A percentile compares a stretch with the other conserved stretches of the same genome.
phyloP scores from a whole-genome alignment of 2,797 vertebrate genomes.

The Chelmon rostratus region DNA sequence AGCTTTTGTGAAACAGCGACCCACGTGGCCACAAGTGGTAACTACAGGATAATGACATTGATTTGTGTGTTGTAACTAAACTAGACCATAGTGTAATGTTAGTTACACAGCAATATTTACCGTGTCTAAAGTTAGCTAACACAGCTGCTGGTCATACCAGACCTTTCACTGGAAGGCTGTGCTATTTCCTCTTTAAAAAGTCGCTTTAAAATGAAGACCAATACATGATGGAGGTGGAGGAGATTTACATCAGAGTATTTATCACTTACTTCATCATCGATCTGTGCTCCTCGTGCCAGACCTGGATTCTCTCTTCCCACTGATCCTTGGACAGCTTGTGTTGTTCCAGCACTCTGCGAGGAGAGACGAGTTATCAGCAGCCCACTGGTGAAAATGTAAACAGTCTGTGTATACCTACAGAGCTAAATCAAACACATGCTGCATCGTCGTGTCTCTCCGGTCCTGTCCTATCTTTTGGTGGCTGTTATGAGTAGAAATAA shows the following conservation, averaged over 20 bases:
- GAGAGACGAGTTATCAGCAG: slow-evolving; percentile 45
- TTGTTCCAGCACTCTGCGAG: slow-evolving; percentile 93
- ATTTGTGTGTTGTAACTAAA: neutral
- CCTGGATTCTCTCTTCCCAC: slow-evolving; percentile 96
- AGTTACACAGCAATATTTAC: neutral
- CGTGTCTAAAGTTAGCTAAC: neutral
- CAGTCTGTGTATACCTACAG: slow-evolving; percentile 24
- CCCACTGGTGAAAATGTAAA: slow-evolving; percentile 28
- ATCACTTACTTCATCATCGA: slow-evolving; percentile 92
- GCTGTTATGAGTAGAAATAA: too few species aligned
- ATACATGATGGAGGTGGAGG: neutral
- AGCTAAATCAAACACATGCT: slow-evolving; percentile 44
- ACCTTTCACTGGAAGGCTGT: too few species aligned
- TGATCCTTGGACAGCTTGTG: slow-evolving; percentile 96
- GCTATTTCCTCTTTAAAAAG: neutral
- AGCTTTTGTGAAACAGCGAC: neutral
- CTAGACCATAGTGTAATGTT: neutral
- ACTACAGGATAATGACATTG: neutral
- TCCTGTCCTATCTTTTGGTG: neutral
- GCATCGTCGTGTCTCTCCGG: neutral
- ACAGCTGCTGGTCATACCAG: neutral
- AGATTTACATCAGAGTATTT: neutral
- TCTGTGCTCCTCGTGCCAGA: slow-evolving; percentile 95
- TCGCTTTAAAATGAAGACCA: neutral
- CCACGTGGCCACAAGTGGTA: neutral